These are phyloP conservation scores for Lophotriccus pileatus DNA, from an alignment of 2,797 vertebrate species.

Conservation along the genomic window DNA sequence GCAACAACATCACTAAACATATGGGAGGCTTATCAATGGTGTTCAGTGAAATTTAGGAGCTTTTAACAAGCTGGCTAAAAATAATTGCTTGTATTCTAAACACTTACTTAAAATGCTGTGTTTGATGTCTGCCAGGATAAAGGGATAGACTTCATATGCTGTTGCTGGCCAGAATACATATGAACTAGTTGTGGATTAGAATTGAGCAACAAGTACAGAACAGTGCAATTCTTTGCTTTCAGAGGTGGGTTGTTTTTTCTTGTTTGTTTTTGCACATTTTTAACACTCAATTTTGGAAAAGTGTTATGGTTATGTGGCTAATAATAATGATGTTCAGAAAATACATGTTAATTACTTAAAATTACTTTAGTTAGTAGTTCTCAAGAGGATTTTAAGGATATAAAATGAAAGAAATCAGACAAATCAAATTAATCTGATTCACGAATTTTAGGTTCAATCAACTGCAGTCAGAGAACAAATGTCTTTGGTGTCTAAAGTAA, in stretches of 20 bases:
- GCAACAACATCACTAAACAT: background rate
- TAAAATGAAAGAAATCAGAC: background rate
- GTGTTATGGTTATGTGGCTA: background rate
- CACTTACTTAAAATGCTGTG: background rate
- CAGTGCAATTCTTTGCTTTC: background rate
- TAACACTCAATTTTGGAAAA: background rate
- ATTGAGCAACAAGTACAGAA: background rate
- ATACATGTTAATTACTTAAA: background rate
- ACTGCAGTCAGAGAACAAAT: background rate
- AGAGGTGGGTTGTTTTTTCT: accelerated
- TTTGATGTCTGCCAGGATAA: background rate
- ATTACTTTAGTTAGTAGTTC: background rate
- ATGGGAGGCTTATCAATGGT: background rate
- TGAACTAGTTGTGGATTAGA: background rate
- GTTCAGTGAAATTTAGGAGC: background rate
- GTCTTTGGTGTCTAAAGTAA: background rate
- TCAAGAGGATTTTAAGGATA: background rate
- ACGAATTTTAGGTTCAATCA: background rate
- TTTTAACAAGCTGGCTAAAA: background rate
- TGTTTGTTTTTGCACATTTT: background rate
- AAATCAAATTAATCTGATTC: background rate
- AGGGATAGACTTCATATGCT: background rate
- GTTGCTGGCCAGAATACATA: background rate
- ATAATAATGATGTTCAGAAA: background rate
- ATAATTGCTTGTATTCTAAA: background rate